These are phyloP conservation scores for Telmatochromis brichardi DNA, from an alignment of 2,113 vertebrate species.

Conservation along the genomic window DNA sequence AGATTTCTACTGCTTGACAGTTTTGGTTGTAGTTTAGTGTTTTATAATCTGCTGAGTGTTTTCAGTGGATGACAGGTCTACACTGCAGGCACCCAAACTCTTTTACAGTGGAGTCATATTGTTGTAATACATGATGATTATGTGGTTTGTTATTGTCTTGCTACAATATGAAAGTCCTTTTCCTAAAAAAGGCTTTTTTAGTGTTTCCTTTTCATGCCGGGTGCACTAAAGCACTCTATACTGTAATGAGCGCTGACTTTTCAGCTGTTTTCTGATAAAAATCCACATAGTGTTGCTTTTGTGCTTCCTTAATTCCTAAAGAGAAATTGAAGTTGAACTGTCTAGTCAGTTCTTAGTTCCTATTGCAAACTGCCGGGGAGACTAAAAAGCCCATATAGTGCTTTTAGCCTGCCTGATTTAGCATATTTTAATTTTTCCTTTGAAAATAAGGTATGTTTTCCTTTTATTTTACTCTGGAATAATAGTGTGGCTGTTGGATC, in stretches of 20 bases:
- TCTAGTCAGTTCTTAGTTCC: background rate
- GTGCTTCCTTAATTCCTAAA: background rate
- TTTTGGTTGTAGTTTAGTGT: background rate
- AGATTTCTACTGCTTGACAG: background rate
- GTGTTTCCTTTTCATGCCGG: background rate
- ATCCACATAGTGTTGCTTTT: background rate
- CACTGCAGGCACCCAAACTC: background rate
- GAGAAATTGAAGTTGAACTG: background rate
- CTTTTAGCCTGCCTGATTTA: constrained; percentile 45
- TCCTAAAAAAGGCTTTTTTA: background rate
- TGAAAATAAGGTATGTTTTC: constrained; percentile 8
- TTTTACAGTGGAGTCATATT: background rate
- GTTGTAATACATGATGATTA: background rate
- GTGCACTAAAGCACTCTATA: background rate
- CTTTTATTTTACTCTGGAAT: constrained; percentile 12
- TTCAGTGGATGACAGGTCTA: background rate
- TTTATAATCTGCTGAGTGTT: background rate
- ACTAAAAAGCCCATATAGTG: constrained; percentile 29
- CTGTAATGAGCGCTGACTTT: background rate
- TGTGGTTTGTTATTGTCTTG: background rate
- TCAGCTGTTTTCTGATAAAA: background rate
- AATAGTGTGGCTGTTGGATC: constrained; percentile 7
- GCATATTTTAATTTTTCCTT: constrained; percentile 13
- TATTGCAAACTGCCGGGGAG: background rate
- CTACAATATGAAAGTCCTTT: background rate